Conservation (phyloP, 1,140 invertebrate genomes). For the Ceratosolen solmsi region DNA sequence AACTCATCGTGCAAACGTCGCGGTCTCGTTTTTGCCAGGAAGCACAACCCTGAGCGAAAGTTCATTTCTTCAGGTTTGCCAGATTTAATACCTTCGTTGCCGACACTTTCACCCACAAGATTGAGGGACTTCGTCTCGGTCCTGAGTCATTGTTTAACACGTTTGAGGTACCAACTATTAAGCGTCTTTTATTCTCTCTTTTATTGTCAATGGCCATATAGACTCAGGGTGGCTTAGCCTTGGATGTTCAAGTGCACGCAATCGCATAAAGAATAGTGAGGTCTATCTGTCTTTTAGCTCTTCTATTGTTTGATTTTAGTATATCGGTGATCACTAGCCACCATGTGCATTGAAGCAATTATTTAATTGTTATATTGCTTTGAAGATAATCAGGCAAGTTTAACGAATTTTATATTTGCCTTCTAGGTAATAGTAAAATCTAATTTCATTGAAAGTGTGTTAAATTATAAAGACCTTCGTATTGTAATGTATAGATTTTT, state of each 20-base stretch:
- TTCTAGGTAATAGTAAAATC: neutral
- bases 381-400: neutral
- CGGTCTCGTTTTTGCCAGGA: neutral
- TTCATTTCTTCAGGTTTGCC: neutral
- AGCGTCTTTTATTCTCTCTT: neutral
- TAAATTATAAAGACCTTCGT: neutral
- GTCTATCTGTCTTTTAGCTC: neutral
- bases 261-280: too few species aligned
- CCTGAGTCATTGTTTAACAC: neutral
- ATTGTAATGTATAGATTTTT: too few species aligned
- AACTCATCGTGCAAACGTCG: neutral
- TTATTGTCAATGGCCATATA: neutral
- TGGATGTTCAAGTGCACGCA: neutral
- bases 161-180: neutral
- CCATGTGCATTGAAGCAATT: neutral
- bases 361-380: neutral
- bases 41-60: conserved; percentile 7
- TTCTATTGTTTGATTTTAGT: neutral
- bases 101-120: conserved; percentile 6
- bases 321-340: neutral
- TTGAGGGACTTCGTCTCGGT: neutral
- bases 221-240: neutral
- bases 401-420: neutral
- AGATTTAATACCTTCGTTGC: neutral
- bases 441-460: neutral